Evolutionary conservation across 2,797 vertebrate genomes (phyloP).

Genomic region (Helicolenus hilgendorfi): DNA sequence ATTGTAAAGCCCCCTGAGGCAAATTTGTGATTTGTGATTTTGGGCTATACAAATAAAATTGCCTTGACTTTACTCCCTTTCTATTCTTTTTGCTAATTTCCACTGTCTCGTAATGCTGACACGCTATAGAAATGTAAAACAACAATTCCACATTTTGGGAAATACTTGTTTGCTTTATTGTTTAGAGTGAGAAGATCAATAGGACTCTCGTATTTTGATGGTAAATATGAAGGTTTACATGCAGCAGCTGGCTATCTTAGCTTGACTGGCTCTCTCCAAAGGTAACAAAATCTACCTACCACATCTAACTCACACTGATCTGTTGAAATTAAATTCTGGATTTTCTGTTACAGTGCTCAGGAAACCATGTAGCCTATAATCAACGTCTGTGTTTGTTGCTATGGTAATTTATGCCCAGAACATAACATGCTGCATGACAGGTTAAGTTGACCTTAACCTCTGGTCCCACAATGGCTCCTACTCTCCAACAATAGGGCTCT

Average conservation of each 20-base stretch:
- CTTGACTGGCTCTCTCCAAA: neutral
- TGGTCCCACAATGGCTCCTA: neutral
- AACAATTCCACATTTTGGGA: neutral
- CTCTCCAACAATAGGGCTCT: neutral
- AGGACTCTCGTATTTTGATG: neutral
- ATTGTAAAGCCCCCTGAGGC: too few relatives aligned
- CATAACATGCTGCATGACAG: neutral
- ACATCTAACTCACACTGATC: neutral
- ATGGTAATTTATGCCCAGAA: neutral
- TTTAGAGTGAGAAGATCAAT: neutral
- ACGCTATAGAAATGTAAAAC: too few relatives aligned
- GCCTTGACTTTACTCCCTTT: neutral
- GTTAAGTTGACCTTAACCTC: neutral
- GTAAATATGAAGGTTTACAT: neutral
- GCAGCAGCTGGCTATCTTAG: neutral
- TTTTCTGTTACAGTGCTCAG: neutral
- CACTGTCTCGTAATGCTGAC: neutral
- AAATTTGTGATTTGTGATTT: accelerated
- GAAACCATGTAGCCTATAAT: neutral
- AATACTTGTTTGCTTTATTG: neutral
- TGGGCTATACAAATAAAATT: too few relatives aligned
- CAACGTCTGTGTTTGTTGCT: neutral
- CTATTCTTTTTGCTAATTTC: neutral
- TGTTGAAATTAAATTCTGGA: neutral
- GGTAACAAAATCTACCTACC: neutral